These are phyloP conservation scores for Willowsia nigromaculata DNA, from an alignment of 2,888 invertebrate species.

Conservation along the genomic window DNA sequence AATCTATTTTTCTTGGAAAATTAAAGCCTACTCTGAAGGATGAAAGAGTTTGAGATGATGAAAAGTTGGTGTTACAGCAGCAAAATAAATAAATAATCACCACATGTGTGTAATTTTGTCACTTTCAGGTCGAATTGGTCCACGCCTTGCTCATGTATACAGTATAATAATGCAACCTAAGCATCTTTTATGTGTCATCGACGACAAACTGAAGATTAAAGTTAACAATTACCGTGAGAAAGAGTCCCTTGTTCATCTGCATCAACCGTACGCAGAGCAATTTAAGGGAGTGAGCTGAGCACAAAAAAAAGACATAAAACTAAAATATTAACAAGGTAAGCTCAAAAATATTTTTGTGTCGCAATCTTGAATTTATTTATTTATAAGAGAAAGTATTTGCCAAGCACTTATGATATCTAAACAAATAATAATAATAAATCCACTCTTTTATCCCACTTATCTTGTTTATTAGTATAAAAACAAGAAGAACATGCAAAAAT, in stretches of 20 bases:
- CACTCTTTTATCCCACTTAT: slow-evolving; percentile 1
- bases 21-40: background rate
- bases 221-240: slow-evolving; percentile 28
- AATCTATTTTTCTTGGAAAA: background rate
- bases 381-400: slow-evolving; percentile 28
- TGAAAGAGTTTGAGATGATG: background rate
- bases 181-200: background rate
- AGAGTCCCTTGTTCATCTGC: background rate
- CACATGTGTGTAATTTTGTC: background rate
- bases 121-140: slow-evolving; percentile 14
- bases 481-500: slow-evolving; percentile 13
- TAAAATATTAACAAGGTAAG: slow-evolving; percentile 28
- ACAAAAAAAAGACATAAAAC: background rate
- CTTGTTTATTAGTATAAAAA: slow-evolving; percentile 26
- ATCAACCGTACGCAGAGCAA: background rate
- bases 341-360: background rate
- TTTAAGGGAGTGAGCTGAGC: background rate
- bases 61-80: background rate
- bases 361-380: slow-evolving; percentile 17
- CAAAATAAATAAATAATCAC: background rate
- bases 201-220: background rate
- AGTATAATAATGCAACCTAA: background rate
- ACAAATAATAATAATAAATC: background rate
- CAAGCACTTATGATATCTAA: slow-evolving; percentile 12
- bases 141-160: slow-evolving; percentile 8